Base-by-base conservation (phyloP, 2,888 invertebrate species). In the Caenorhabditis sinica region DNA sequence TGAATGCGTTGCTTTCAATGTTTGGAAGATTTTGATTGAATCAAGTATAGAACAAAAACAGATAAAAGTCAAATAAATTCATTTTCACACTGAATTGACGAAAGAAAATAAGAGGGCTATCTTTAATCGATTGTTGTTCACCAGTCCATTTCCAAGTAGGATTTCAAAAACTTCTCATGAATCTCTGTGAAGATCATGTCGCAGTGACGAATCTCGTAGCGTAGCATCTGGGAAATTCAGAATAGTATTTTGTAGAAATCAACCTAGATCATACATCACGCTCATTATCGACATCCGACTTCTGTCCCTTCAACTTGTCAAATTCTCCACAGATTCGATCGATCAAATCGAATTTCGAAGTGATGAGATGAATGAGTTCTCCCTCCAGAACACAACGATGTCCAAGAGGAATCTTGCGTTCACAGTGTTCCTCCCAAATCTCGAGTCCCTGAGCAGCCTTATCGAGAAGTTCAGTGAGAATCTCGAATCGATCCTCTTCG, bases 71-170 rank as follows among this genome's bases (percentile, higher is more conserved):
- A 20, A 45, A 51, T 23, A 61, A 73, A 49, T 36, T 60, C 40
- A 40, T 40, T 40, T 40, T 23, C 2, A 43, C 43, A 65, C 40
- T 65, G 15, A 51, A n/a, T 20, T 25, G 45, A 45, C 45, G 36
- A 40, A 40, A 40, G 40, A 40, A 11, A 40, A n/a, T n/a, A n/a
- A n/a, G 49, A 49, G 49, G n/a, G 13, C 25, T 11, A 66, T 25
- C 9, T 30, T 30, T 30, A 58, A 23, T 71, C 36, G 15, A 71
- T 9, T 13, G n/a, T 43, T 43, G 11, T 28, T 60, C 87, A 69
- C 91, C 91, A 91, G 15, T 88, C 87, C 90, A 91, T 90, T 11
- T 88, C 90, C 79, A 91, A 86, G 68, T 89, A 91, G 5, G 90
- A 90, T 58, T 87, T 87, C 63, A 91, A 89, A 80, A 91, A 89